Conservation (phyloP, 2,888 invertebrate species). For the Troides oblongomaculatus region DNA sequence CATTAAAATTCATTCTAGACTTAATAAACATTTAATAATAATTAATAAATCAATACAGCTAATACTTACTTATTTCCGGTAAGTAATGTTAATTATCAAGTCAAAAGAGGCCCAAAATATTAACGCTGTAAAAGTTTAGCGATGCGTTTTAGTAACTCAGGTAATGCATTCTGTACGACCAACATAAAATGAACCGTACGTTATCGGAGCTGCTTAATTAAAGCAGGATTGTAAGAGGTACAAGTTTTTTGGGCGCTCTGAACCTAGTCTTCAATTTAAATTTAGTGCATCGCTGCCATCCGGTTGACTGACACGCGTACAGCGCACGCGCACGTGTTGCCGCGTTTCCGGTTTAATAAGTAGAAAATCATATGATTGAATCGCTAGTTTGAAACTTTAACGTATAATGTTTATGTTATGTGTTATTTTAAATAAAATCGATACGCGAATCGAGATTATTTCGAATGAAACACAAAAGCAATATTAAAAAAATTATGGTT, state of each 20-base stretch:
- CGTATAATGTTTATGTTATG: neutral
- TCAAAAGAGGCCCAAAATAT: neutral
- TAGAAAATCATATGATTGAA: conserved; percentile 33
- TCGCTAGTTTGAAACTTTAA: neutral
- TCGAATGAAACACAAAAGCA: too few relatives aligned
- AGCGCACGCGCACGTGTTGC: conserved; percentile 41
- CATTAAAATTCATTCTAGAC: too few relatives aligned
- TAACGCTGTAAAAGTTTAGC: neutral
- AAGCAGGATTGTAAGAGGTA: conserved; percentile 27
- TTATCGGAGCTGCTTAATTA: conserved; percentile 4
- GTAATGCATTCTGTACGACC: conserved; percentile 18
- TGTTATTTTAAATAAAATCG: too few relatives aligned
- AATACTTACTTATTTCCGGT: neutral
- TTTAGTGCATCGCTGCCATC: conserved; percentile 60
- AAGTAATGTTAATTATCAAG: neutral
- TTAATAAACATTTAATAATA: too few relatives aligned
- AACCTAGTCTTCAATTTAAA: conserved; percentile 43
- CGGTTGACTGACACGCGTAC: conserved; percentile 52
- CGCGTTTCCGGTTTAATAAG: conserved; percentile 22
- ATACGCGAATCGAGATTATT: too few relatives aligned
- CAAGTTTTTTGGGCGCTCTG: conserved; percentile 33
- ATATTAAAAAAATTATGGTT: neutral
- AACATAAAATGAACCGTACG: conserved; percentile 16
- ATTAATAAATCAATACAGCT: too few relatives aligned
- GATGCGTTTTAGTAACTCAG: conserved; percentile 8